These are phyloP conservation scores for Alouatta palliata DNA, from an alignment of 2,113 vertebrate species.

Conservation along the genomic window DNA sequence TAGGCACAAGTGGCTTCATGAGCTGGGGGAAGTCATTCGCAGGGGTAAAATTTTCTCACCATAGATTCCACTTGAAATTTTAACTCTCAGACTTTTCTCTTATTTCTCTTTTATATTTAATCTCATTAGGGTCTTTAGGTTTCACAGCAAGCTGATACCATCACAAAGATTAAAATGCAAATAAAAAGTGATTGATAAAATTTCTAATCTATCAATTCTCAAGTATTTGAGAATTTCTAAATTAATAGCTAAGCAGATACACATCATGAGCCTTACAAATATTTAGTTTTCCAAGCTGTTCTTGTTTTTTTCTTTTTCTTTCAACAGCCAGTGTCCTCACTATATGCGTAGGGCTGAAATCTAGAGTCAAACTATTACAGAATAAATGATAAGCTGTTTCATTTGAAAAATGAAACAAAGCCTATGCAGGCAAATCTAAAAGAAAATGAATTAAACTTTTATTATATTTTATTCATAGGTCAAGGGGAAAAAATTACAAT, in stretches of 20 bases:
- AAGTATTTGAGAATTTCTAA: slow-evolving; percentile 79
- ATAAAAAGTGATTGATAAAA: slow-evolving; percentile 57
- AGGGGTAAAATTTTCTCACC: slow-evolving; percentile 78
- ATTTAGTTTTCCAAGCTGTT: slow-evolving; percentile 49
- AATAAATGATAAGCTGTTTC: slow-evolving; percentile 10
- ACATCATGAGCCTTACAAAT: slow-evolving; percentile 53
- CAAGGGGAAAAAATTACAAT: not conserved
- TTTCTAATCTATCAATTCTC: slow-evolving; percentile 77
- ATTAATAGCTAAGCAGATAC: slow-evolving; percentile 77
- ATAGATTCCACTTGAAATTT: slow-evolving; percentile 77
- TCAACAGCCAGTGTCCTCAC: slow-evolving; percentile 8
- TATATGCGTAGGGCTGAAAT: slow-evolving; percentile 45
- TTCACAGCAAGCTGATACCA: slow-evolving; percentile 84
- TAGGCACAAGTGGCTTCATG: slow-evolving; percentile 65
- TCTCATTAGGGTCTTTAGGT: slow-evolving; percentile 81
- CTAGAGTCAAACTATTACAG: not conserved
- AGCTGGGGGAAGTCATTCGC: slow-evolving; percentile 70
- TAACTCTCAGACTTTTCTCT: slow-evolving; percentile 67
- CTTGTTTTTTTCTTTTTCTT: slow-evolving; percentile 26
- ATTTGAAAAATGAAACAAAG: not conserved
- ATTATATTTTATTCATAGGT: not conserved
- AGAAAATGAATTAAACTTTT: not conserved
- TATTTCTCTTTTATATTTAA: slow-evolving; percentile 83
- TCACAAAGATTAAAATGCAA: slow-evolving; percentile 78
- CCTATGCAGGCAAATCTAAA: not conserved